A percentile compares a stretch with the other conserved stretches of the same genome.
Evolutionary conservation across 1,140 invertebrate species (phyloP).

Genomic region (Scaptomyza pallida): DNA sequence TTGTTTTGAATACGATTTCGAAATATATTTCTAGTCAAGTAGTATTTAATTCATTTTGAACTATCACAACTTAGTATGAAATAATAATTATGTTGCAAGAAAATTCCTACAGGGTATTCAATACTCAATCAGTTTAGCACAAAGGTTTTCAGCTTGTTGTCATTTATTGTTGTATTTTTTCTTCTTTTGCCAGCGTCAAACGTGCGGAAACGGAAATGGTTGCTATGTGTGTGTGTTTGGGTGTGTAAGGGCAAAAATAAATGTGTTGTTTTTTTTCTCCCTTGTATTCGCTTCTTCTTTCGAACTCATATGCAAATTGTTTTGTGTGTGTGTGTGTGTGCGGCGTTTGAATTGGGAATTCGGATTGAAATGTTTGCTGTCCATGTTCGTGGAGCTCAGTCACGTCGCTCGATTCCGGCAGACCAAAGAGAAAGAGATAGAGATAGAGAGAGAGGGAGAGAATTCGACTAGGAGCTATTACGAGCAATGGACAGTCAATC

Average conservation of each 20-base stretch:
- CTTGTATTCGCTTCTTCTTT: conserved; percentile 28
- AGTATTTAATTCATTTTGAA: no score
- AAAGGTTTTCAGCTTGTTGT: conserved; percentile 14
- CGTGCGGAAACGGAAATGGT: conserved; percentile 80
- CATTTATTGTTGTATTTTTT: conserved; percentile 15
- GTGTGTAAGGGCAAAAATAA: conserved; percentile 55
- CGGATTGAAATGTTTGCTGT: conserved; percentile 81
- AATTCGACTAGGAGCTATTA: conserved; percentile 58
- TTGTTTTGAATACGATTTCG: not conserved
- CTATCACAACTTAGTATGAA: no score
- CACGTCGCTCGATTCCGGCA: conserved; percentile 56
- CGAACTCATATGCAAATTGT: conserved; percentile 73
- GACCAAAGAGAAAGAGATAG: not conserved
- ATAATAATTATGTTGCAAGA: no score
- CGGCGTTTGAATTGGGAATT: conserved; percentile 66
- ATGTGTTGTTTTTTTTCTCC: conserved; percentile 51
- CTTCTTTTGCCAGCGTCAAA: conserved; percentile 71
- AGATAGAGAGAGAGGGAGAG: conserved; percentile 14
- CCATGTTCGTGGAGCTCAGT: conserved; percentile 62
- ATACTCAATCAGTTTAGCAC: not conserved
- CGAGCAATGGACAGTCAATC: conserved; percentile 31
- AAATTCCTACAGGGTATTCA: conserved; percentile 15
- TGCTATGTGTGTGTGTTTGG: conserved; percentile 48
- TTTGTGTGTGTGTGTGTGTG: conserved; percentile 35
- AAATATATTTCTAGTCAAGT: no score